phyloP scores from a whole-genome alignment of 2,888 invertebrate species.

The Hipparchia semele region DNA sequence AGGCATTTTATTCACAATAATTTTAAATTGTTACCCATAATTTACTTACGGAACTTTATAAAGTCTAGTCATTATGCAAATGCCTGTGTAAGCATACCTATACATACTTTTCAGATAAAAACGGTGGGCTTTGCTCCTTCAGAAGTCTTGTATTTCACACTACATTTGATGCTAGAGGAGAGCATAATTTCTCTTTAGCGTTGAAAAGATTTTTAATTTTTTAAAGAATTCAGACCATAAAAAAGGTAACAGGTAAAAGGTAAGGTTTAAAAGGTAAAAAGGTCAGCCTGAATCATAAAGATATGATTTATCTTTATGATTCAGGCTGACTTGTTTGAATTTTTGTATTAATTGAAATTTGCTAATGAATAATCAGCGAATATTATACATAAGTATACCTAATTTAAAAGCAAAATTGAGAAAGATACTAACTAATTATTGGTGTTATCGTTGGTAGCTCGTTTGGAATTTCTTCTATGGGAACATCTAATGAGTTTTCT shows the following conservation, averaged over 20 bases:
- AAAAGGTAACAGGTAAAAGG: too few relatives aligned
- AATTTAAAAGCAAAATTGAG: conserved; percentile 31
- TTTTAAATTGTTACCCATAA: too few relatives aligned
- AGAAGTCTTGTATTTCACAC: not conserved
- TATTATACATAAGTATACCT: too few relatives aligned
- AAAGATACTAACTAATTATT: conserved; percentile 61
- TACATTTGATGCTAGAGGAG: too few relatives aligned
- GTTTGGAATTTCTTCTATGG: conserved; percentile 58
- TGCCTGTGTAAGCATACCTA: not conserved
- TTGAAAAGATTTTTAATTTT: not conserved
- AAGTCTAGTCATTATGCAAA: not conserved
- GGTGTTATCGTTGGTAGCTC: conserved; percentile 55
- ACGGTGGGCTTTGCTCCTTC: not conserved
- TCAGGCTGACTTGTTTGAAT: too few relatives aligned
- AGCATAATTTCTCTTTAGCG: not conserved
- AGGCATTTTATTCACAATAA: too few relatives aligned
- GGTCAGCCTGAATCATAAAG: too few relatives aligned
- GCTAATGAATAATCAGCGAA: too few relatives aligned
- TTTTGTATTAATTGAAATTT: too few relatives aligned
- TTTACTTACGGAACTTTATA: not conserved
- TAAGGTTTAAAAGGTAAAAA: too few relatives aligned
- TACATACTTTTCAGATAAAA: not conserved
- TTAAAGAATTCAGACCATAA: too few relatives aligned
- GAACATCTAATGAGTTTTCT: conserved; percentile 63
- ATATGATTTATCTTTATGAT: too few relatives aligned